Base-by-base conservation (phyloP, 1,140 invertebrate genomes). In the Drosophila sturtevanti region DNA sequence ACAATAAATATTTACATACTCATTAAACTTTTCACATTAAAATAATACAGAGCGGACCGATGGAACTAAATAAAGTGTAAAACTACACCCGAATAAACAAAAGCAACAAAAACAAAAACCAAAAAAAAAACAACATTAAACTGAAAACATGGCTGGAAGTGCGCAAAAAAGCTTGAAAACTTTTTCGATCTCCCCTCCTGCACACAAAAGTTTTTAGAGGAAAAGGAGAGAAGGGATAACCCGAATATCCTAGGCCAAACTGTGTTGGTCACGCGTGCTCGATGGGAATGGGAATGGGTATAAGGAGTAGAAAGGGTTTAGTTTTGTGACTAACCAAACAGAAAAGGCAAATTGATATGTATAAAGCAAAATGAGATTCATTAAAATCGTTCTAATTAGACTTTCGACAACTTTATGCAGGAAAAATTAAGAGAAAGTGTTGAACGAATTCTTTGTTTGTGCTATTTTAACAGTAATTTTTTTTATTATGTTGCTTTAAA, bases 1-100 rank as follows among this genome's bases (percentile, higher is more conserved):
- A 86, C 68, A 87, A 87, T 81, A 86, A 86, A 86, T 86, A 87
- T 86, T 86, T 81, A 86, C 82, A 81, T 81, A 76, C 81, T 87
- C 82, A 86, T 86, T 86, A 81, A 86, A 86, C 74, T 86, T 86
- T 87, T 78, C 82, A 64, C 82, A 86, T 87, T 87, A 81, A 81
- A 85, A 75, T 75, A 65, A 81, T 79, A 72, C 37, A 68, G 14
- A 21, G 51, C n/a, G 6, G 14, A 34, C 61, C 22, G 54, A 24
- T 55, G 16, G n/a, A n/a, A 16, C 24, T 38, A 69, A 68, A 52
- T 66, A 80, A 65, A 77, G 66, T 35, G 38, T 61, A 59, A 85
- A 80, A 48, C 77, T 73, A 74, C 34, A 63, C 68, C 77, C 66
- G 37, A 80, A 71, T 68, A 69, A 72, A 61, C 51, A 68, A 59